These are phyloP conservation scores for Calypte anna DNA, from an alignment of 2,113 vertebrate species.

Conservation along the genomic window DNA sequence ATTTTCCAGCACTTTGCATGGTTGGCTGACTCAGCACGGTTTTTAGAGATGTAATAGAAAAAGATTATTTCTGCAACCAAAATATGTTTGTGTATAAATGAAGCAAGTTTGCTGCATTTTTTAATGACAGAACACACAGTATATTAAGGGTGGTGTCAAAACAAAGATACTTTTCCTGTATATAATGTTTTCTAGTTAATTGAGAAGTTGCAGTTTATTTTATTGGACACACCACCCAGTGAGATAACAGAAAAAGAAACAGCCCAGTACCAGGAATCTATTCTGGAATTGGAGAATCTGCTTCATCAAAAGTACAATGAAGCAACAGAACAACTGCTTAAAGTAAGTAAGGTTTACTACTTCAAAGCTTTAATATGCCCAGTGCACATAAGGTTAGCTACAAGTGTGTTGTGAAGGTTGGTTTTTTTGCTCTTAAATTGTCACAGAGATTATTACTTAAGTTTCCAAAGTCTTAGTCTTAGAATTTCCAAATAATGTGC, in stretches of 20 bases:
- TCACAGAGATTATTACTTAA: neutral
- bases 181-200: slow-evolving; percentile 78
- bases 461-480: neutral
- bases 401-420: neutral
- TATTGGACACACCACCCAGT: slow-evolving; percentile 71
- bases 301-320: slow-evolving; percentile 80
- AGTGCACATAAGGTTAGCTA: neutral
- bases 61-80: neutral
- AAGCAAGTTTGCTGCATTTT: neutral
- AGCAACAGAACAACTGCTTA: slow-evolving; percentile 83
- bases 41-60: neutral
- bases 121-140: neutral
- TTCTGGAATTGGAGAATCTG: slow-evolving; percentile 78
- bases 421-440: neutral
- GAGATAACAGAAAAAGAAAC: slow-evolving; percentile 38
- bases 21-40: neutral
- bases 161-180: neutral
- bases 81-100: neutral
- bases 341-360: slow-evolving; percentile 73
- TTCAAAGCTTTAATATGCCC: neutral
- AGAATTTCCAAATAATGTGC: neutral
- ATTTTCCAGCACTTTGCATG: neutral
- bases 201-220: slow-evolving; percentile 80
- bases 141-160: neutral
- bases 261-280: slow-evolving; percentile 73